Evolutionary conservation across 2,797 vertebrate species (phyloP).

Genomic region (Chelmon rostratus): DNA sequence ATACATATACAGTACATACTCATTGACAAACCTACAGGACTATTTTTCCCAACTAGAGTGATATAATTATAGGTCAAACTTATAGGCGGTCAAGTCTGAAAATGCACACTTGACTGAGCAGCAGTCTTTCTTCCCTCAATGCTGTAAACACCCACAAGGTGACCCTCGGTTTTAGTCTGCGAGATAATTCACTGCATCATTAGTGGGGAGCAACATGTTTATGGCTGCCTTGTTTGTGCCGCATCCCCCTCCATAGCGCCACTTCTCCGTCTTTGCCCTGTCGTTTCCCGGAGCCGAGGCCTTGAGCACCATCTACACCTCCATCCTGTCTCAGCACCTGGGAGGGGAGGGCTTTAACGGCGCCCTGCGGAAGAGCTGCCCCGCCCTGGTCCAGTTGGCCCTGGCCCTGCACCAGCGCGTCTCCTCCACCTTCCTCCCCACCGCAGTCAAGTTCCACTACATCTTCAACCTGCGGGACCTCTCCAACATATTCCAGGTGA

Average conservation of each 20-base stretch:
- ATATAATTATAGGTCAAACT: not conserved
- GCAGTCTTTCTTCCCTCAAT: not conserved
- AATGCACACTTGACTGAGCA: not conserved
- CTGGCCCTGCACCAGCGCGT: constrained; percentile 90
- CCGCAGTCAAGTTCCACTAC: constrained; percentile 97
- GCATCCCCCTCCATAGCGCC: constrained; percentile 83
- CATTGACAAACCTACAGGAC: not conserved
- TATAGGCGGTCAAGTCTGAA: constrained; percentile 20
- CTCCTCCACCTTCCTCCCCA: constrained; percentile 91
- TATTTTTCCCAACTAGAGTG: not conserved
- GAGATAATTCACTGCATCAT: not conserved
- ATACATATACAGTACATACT: not conserved
- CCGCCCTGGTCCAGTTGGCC: constrained; percentile 88
- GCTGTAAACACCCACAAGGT: constrained; percentile 27
- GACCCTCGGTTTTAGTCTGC: constrained; percentile 4
- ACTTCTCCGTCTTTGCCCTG: constrained; percentile 94
- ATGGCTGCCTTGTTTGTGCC: not conserved
- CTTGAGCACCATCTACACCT: constrained; percentile 93
- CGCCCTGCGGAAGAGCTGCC: constrained; percentile 85
- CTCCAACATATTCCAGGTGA: constrained; percentile 96
- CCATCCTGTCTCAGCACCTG: constrained; percentile 92
- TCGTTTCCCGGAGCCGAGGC: constrained; percentile 92
- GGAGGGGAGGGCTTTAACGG: constrained; percentile 81
- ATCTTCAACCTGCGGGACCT: constrained; percentile 96
- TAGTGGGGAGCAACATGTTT: not conserved